A percentile compares a stretch with the other conserved stretches of the same genome.
phyloP scores from a whole-genome alignment of 2,113 vertebrate genomes.

The Xiphophorus maculatus region DNA sequence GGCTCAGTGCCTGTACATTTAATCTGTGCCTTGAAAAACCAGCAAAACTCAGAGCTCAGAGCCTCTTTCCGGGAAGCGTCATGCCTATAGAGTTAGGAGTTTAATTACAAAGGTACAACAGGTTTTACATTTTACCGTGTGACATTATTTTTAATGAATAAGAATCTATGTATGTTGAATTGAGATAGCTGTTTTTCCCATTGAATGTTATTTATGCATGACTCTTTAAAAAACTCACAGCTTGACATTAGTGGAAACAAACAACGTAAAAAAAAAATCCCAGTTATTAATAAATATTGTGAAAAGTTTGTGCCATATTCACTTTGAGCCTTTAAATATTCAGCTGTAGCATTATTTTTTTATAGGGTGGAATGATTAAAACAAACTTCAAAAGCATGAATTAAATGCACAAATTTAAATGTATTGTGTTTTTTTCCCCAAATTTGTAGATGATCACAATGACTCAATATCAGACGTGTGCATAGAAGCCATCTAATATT shows the following conservation, averaged over 20 bases:
- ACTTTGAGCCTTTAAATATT: background rate
- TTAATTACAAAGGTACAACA: constrained; percentile 36
- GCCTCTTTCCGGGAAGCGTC: constrained; percentile 13
- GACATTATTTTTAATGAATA: constrained; percentile 39
- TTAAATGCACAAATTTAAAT: background rate
- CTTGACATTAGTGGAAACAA: background rate
- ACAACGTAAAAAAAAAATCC: too few species aligned
- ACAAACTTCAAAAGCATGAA: background rate
- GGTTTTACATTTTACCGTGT: constrained; percentile 32
- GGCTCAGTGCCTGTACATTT: constrained; percentile 11
- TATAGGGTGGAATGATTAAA: background rate
- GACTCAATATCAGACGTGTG: background rate
- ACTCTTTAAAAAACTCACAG: background rate
- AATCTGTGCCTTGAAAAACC: background rate
- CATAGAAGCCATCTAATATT: too few species aligned
- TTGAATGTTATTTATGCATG: background rate
- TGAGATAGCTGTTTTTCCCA: background rate
- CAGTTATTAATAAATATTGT: background rate
- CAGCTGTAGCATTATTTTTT: background rate
- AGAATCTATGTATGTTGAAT: background rate
- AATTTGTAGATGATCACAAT: background rate
- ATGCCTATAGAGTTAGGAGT: constrained; percentile 11
- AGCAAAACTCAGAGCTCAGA: background rate
- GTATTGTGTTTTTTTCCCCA: background rate
- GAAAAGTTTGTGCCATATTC: background rate